These are phyloP conservation scores for Cygnus atratus DNA, from an alignment of 2,113 vertebrate genomes.

Conservation along the genomic window DNA sequence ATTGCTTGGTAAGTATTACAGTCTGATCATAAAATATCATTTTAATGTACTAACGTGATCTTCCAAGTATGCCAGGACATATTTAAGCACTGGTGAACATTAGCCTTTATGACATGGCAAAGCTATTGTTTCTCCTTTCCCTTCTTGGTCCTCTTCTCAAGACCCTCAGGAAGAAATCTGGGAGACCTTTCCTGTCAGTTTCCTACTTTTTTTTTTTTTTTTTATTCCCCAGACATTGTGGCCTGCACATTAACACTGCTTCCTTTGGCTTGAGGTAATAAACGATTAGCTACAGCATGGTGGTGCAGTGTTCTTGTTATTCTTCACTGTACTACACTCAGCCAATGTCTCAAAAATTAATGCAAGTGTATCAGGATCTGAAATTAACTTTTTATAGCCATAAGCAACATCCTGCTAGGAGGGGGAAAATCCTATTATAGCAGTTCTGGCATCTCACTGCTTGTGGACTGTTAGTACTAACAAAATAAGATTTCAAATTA, in stretches of 20 bases:
- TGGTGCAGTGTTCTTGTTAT: slow-evolving; percentile 53
- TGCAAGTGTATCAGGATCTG: slow-evolving; percentile 87
- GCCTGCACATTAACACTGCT: slow-evolving; percentile 19
- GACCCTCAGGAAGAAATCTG: slow-evolving; percentile 36
- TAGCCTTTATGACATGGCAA: neutral
- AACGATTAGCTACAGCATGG: slow-evolving; percentile 67
- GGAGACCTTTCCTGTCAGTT: slow-evolving; percentile 42
- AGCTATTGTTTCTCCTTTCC: slow-evolving; percentile 11
- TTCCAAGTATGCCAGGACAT: slow-evolving; percentile 11
- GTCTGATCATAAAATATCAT: slow-evolving; percentile 22
- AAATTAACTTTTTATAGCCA: slow-evolving; percentile 93
- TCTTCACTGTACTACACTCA: slow-evolving; percentile 63
- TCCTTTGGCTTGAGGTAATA: slow-evolving; percentile 73
- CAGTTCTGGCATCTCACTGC: slow-evolving; percentile 70
- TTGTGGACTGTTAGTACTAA: slow-evolving; percentile 71
- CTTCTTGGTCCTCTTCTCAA: neutral
- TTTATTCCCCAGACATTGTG: neutral
- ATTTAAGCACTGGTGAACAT: neutral
- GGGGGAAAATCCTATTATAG: slow-evolving; percentile 76
- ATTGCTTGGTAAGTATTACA: neutral
- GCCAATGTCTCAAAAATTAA: slow-evolving; percentile 85
- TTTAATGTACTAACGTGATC: slow-evolving; percentile 15
- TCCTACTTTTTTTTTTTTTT: neutral
- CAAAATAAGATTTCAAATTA: slow-evolving; percentile 80
- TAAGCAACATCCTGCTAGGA: slow-evolving; percentile 83